These are phyloP conservation scores for Regulus satrapa DNA, from an alignment of 2,113 vertebrate genomes.

Conservation along the genomic window DNA sequence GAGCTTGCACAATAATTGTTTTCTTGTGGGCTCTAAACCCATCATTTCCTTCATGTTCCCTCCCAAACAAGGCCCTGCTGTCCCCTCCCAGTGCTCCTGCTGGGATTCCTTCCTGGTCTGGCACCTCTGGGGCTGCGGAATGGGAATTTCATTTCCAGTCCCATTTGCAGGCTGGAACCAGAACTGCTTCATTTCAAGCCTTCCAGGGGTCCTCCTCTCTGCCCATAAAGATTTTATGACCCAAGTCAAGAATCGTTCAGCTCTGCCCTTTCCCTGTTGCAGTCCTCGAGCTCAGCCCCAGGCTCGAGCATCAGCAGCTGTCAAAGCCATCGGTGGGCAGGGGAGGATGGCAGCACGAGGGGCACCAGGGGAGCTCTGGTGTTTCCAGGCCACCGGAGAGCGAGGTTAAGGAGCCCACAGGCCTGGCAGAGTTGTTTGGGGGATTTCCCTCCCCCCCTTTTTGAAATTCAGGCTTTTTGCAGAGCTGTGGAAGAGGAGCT, in stretches of 20 bases:
- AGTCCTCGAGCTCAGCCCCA: background rate
- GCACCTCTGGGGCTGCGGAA: background rate
- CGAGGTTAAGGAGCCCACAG: background rate
- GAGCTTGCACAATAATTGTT: background rate
- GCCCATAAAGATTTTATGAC: slow-evolving; percentile 37
- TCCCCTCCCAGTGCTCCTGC: background rate
- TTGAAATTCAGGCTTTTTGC: background rate
- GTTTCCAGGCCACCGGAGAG: background rate
- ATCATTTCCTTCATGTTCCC: background rate
- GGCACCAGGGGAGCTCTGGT: background rate
- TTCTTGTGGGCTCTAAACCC: background rate
- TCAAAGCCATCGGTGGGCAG: background rate
- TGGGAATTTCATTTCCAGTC: background rate
- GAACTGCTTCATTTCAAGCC: background rate
- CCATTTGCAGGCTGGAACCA: background rate
- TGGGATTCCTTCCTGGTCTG: background rate
- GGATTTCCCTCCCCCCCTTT: background rate
- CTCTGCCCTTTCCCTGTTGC: background rate
- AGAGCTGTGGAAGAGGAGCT: background rate
- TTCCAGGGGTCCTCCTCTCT: background rate
- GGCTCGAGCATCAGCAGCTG: slow-evolving; percentile 28
- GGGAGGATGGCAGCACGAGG: background rate
- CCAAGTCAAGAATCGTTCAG: background rate
- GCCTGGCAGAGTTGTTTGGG: background rate
- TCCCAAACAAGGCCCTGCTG: background rate